Percentiles rank a stretch among this genome's conserved stretches.
phyloP scores from a whole-genome alignment of 2,888 invertebrate genomes.

The Eretmocerus hayati region DNA sequence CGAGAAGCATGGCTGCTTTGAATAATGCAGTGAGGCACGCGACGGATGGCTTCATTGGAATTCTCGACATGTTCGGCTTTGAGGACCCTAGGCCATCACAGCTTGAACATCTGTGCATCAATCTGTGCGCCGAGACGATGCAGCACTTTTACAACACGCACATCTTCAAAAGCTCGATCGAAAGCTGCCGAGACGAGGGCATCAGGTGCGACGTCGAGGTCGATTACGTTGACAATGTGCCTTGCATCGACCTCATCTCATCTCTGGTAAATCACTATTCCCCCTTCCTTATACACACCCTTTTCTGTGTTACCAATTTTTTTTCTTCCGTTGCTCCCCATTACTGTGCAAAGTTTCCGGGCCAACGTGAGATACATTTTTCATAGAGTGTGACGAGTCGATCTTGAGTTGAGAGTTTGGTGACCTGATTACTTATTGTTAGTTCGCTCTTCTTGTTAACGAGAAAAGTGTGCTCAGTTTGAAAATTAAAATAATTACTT shows the following conservation, averaged over 20 bases:
- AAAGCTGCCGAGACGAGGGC: conserved; percentile 89
- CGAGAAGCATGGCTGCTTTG: conserved; percentile 84
- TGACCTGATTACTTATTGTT: too few species aligned
- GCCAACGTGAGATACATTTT: too few species aligned
- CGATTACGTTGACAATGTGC: conserved; percentile 91
- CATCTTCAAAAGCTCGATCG: conserved; percentile 89
- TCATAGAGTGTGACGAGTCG: too few species aligned
- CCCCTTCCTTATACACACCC: too few species aligned
- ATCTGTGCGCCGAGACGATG: conserved; percentile 94
- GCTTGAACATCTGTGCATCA: conserved; percentile 89
- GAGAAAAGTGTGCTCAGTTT: too few species aligned
- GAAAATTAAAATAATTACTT: too few species aligned
- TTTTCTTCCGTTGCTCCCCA: too few species aligned
- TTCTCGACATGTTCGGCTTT: conserved; percentile 95
- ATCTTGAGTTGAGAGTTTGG: too few species aligned
- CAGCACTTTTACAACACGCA: conserved; percentile 97
- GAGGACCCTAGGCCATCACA: conserved; percentile 87
- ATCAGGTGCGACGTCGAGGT: conserved; percentile 84
- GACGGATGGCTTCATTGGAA: conserved; percentile 91
- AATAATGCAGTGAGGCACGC: conserved; percentile 90
- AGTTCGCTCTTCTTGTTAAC: too few species aligned
- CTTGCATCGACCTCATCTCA: conserved; percentile 91
- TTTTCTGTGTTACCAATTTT: too few species aligned
- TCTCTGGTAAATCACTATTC: conserved; percentile 71
- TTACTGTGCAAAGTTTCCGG: too few species aligned